Evolutionary conservation across 2,888 invertebrate genomes (phyloP).

Genomic region (Tanaodytes sp.): DNA sequence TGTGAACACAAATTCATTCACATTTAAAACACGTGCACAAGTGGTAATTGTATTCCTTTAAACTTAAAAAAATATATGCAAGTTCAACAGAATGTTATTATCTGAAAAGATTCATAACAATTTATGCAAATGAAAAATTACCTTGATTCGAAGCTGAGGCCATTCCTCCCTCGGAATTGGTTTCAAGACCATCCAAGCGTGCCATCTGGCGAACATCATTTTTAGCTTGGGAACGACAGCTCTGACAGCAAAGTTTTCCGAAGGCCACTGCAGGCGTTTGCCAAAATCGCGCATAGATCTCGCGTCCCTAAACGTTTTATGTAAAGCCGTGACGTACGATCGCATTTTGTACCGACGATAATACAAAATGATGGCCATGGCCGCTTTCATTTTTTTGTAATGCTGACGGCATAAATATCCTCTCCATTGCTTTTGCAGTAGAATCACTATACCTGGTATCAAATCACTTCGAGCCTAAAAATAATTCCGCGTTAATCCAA

Average conservation of each 20-base stretch:
- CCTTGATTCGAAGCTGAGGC: conserved; percentile 88
- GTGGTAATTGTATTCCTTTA: no score
- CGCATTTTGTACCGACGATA: conserved; percentile 87
- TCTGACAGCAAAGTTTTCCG: conserved; percentile 81
- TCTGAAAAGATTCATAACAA: no score
- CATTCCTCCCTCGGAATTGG: conserved; percentile 87
- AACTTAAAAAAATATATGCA: conserved; percentile 68
- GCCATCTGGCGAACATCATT: conserved; percentile 85
- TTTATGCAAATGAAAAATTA: no score
- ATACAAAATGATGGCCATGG: conserved; percentile 84
- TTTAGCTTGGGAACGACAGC: conserved; percentile 78
- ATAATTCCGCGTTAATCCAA: background rate
- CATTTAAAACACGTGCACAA: no score
- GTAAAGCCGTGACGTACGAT: conserved; percentile 80
- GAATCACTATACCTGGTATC: conserved; percentile 91
- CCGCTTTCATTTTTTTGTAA: conserved; percentile 90
- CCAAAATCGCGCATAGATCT: conserved; percentile 83
- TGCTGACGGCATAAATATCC: conserved; percentile 84
- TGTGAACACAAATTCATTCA: no score
- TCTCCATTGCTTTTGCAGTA: conserved; percentile 96
- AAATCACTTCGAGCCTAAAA: conserved; percentile 82
- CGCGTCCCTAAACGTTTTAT: conserved; percentile 79
- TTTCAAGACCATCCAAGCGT: conserved; percentile 88
- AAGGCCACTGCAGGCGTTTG: conserved; percentile 87
- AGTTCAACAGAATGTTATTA: conserved; percentile 7